These are phyloP conservation scores for Sceloporus tristichus DNA, from an alignment of 2,113 vertebrate genomes.

Conservation along the genomic window DNA sequence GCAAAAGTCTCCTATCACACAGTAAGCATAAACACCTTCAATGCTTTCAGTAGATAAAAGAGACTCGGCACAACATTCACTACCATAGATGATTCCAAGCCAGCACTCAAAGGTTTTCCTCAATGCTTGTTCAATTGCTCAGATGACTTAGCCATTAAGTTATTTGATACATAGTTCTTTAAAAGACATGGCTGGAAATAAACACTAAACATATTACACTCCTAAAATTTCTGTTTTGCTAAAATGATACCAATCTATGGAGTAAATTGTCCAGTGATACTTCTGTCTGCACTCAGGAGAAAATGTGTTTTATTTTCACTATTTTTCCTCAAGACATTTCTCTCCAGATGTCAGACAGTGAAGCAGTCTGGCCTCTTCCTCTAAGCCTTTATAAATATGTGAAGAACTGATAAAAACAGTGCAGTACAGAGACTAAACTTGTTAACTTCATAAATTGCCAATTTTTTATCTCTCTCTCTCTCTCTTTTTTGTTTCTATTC, in stretches of 20 bases:
- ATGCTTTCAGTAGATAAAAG: neutral
- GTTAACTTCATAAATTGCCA: neutral
- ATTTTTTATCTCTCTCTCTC: neutral
- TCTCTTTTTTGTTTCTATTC: neutral
- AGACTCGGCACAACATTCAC: neutral
- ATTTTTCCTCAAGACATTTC: neutral
- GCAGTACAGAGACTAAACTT: neutral
- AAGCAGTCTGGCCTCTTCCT: neutral
- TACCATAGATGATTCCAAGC: neutral
- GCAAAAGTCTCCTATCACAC: neutral
- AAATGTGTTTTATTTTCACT: neutral
- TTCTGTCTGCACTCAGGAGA: neutral
- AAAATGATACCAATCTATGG: neutral
- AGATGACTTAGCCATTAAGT: neutral
- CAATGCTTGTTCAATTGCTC: neutral
- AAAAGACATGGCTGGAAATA: constrained; percentile 20
- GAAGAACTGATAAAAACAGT: neutral
- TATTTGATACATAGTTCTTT: neutral
- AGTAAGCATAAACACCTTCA: neutral
- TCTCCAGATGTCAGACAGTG: neutral
- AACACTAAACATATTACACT: neutral
- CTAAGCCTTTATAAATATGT: constrained; percentile 2
- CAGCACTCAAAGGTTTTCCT: neutral
- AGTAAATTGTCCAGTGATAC: neutral
- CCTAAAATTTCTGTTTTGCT: neutral